These are phyloP conservation scores for Trypoxylus dichotomus DNA, from an alignment of 1,140 invertebrate species.

Conservation along the genomic window DNA sequence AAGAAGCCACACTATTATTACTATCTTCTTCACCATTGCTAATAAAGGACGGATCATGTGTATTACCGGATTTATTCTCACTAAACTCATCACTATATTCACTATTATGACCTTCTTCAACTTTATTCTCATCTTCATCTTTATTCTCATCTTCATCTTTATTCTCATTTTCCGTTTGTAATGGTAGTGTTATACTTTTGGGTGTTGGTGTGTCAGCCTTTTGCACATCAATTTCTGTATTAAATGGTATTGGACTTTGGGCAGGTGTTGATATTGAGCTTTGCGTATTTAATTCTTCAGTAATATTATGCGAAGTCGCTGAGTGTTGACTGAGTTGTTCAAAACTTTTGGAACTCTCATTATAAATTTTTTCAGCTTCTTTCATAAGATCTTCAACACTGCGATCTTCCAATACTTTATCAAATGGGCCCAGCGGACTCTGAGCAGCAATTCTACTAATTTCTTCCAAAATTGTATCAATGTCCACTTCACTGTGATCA, in stretches of 20 bases:
- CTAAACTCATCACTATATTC: slow-evolving; percentile 47
- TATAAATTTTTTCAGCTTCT: slow-evolving; percentile 51
- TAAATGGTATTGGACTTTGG: slow-evolving; percentile 35
- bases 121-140: too few relatives aligned
- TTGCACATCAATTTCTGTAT: slow-evolving; percentile 30
- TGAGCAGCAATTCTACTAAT: slow-evolving; percentile 51
- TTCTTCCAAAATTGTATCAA: slow-evolving; percentile 53
- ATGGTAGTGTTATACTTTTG: slow-evolving; percentile 49
- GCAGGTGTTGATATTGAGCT: slow-evolving; percentile 17
- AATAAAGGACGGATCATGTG: slow-evolving; percentile 2
- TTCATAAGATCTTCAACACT: slow-evolving; percentile 52
- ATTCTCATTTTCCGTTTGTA: slow-evolving; percentile 39
- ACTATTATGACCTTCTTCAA: slow-evolving; percentile 35
- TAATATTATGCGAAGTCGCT: slow-evolving; percentile 49
- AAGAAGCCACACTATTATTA: neutral
- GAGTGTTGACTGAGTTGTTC: slow-evolving; percentile 51
- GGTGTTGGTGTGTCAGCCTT: slow-evolving; percentile 42
- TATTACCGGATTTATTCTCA: slow-evolving; percentile 23
- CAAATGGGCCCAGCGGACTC: slow-evolving; percentile 50
- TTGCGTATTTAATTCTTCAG: slow-evolving; percentile 41
- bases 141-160: slow-evolving; percentile 23
- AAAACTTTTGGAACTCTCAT: slow-evolving; percentile 53
- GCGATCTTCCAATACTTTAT: slow-evolving; percentile 41
- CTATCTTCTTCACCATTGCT: neutral
- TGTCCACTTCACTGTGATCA: slow-evolving; percentile 47